Evolutionary conservation across 35 echinoderm and acorn worm genomes (phyloP).

Genomic region (Acanthaster planci): DNA sequence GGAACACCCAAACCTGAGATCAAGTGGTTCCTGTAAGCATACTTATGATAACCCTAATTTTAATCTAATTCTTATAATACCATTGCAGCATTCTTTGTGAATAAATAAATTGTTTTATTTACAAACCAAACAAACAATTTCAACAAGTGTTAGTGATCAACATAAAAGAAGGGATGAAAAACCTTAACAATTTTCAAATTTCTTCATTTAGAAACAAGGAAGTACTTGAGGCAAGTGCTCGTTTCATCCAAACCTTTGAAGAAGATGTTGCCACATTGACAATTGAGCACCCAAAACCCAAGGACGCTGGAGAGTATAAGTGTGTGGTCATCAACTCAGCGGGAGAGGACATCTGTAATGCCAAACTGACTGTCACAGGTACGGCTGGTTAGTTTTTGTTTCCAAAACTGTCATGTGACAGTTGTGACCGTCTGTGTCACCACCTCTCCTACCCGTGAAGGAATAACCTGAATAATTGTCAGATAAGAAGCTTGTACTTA

Average conservation of each 20-base stretch:
- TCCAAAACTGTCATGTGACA: too few species aligned
- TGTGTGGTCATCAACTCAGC: conserved; percentile 60
- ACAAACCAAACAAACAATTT: too few species aligned
- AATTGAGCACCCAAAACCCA: conserved; percentile 30
- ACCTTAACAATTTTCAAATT: background rate
- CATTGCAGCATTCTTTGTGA: too few species aligned
- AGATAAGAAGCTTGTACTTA: too few species aligned
- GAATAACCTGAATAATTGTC: too few species aligned
- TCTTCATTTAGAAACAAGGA: conserved; percentile 52
- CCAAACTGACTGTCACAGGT: conserved; percentile 12
- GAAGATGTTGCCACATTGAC: conserved; percentile 63
- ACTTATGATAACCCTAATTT: too few species aligned
- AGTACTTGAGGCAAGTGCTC: conserved; percentile 58
- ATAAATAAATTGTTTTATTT: too few species aligned
- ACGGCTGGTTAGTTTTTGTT: background rate
- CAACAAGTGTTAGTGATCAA: too few species aligned
- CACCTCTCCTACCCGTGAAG: too few species aligned
- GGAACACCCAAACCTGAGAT: conserved; percentile 80
- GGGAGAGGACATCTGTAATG: conserved; percentile 57
- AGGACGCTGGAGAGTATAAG: conserved; percentile 50
- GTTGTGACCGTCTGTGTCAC: too few species aligned
- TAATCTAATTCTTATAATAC: too few species aligned
- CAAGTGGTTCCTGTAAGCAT: conserved; percentile 86
- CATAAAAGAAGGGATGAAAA: too few species aligned
- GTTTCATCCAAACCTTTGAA: conserved; percentile 65